Conservation (phyloP, 1,140 invertebrate genomes). For the Sinella curviseta region DNA sequence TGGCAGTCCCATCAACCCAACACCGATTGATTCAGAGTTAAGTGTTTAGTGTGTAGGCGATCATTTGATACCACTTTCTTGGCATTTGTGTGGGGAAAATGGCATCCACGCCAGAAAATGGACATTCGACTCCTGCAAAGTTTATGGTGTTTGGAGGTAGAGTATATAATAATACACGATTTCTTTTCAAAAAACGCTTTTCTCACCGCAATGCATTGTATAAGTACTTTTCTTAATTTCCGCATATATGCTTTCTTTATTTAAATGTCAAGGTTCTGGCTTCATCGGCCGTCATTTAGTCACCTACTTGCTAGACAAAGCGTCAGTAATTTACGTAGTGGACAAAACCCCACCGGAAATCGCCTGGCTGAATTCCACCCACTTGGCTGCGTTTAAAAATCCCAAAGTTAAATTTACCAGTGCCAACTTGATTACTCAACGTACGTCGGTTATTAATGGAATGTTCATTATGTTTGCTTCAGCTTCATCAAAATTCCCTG, state of each 20-base stretch:
- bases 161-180: neutral
- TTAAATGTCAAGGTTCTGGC: conserved; percentile 72
- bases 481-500: neutral
- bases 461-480: neutral
- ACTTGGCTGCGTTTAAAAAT: conserved; percentile 69
- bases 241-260: neutral
- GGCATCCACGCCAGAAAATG: conserved; percentile 9
- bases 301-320: conserved; percentile 74
- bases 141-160: conserved; percentile 40
- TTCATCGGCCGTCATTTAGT: conserved; percentile 88
- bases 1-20: too few species aligned
- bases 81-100: too few species aligned
- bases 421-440: conserved; percentile 83
- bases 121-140: conserved; percentile 20
- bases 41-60: too few species aligned
- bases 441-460: conserved; percentile 60
- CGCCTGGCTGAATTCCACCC: conserved; percentile 78
- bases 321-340: conserved; percentile 74
- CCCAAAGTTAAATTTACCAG: conserved; percentile 83
- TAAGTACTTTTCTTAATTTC: neutral
- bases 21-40: too few species aligned
- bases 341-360: conserved; percentile 91
- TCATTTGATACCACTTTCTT: too few species aligned
- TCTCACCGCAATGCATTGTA: too few species aligned
- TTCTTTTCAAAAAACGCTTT: too few species aligned